phyloP scores from a whole-genome alignment of 53 echinoderm and acorn worm species.

The Mesocentrotus franciscanus region DNA sequence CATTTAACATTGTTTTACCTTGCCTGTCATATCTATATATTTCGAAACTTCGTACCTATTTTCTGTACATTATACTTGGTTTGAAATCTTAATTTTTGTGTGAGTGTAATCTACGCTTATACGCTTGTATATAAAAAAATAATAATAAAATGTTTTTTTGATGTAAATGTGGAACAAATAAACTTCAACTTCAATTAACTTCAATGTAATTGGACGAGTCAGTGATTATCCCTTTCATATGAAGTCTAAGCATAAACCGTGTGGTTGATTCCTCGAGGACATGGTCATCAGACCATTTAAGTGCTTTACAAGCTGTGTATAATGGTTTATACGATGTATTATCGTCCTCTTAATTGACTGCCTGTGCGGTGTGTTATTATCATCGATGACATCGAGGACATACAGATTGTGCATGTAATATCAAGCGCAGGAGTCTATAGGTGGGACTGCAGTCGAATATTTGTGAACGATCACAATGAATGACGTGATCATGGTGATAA shows the following conservation, averaged over 20 bases:
- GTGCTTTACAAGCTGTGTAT: not conserved
- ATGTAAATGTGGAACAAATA: too few relatives aligned
- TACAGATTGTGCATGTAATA: not conserved
- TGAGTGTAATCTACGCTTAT: too few relatives aligned
- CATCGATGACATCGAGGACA: not conserved
- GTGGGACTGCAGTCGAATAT: not conserved
- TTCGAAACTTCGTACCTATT: too few relatives aligned
- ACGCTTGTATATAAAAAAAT: too few relatives aligned
- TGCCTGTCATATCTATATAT: too few relatives aligned
- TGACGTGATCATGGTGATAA: too few relatives aligned
- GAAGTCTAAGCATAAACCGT: not conserved
- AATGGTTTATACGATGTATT: not conserved
- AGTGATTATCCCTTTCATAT: not conserved
- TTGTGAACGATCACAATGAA: not conserved
- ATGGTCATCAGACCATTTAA: not conserved
- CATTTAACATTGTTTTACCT: too few relatives aligned
- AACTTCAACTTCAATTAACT: too few relatives aligned
- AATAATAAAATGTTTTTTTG: too few relatives aligned
- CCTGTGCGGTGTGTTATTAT: not conserved
- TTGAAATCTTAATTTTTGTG: too few relatives aligned
- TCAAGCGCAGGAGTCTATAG: not conserved
- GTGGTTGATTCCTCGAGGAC: not conserved
- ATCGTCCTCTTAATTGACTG: not conserved
- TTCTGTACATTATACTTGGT: too few relatives aligned
- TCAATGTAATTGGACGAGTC: not conserved